Conservation (phyloP, 2,113 vertebrate genomes). For the Psittacus erithacus region DNA sequence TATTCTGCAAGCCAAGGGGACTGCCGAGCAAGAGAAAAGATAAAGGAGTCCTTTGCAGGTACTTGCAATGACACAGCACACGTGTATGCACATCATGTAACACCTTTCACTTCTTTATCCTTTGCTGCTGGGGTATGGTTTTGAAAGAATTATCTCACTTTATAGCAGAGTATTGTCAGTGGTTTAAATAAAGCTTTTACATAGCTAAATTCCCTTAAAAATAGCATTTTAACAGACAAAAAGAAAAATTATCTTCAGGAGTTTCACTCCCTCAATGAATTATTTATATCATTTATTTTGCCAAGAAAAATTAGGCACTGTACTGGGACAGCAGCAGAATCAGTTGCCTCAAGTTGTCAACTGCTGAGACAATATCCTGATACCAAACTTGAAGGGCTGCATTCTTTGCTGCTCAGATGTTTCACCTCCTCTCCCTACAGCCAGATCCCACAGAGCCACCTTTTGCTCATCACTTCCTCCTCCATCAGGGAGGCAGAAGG, state of each 20-base stretch:
- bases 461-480: not conserved
- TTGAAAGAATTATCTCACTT: conserved; percentile 33
- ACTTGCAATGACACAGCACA: conserved; percentile 5
- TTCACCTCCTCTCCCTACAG: not conserved
- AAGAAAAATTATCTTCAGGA: not conserved
- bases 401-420: not conserved
- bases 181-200: not conserved
- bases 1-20: not conserved
- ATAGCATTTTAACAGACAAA: not conserved
- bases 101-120: not conserved
- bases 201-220: not conserved
- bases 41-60: conserved; percentile 20
- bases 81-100: not conserved
- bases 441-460: not conserved
- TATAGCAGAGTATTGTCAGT: not conserved
- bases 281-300: not conserved
- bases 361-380: not conserved
- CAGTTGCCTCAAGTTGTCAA: not conserved
- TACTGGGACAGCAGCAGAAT: not conserved
- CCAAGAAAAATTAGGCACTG: not conserved
- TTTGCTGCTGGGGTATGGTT: not conserved
- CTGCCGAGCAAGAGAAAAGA: conserved; percentile 25
- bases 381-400: not conserved
- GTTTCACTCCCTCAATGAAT: not conserved
- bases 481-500: not conserved